Conservation (phyloP, 2,888 invertebrate genomes). For the Drosophila ezoana region DNA sequence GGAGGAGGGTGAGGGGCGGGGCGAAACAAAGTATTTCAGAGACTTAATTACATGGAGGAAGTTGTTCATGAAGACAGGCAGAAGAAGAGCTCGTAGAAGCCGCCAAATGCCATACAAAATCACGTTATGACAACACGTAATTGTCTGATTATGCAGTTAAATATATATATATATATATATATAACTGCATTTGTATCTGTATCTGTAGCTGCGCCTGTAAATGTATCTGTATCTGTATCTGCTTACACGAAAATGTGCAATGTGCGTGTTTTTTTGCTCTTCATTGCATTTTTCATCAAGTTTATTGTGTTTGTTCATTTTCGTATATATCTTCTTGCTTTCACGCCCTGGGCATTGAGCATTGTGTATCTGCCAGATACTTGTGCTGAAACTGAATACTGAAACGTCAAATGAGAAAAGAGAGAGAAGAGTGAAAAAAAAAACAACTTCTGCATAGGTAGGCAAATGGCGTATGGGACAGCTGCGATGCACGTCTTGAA, state of each 20-base stretch:
- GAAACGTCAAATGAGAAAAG: slow-evolving; percentile 9
- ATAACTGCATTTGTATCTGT: slow-evolving; percentile 4
- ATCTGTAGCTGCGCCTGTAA: slow-evolving; percentile 2
- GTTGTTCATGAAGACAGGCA: neutral
- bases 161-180: slow-evolving; percentile 11
- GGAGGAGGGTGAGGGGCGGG: neutral
- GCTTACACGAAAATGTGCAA: slow-evolving; percentile 54
- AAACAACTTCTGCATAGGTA: slow-evolving; percentile 69
- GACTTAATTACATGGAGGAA: neutral
- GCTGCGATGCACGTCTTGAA: slow-evolving; percentile 52
- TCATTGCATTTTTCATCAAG: slow-evolving; percentile 42
- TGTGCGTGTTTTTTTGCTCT: slow-evolving; percentile 45
- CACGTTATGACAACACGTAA: slow-evolving; percentile 44
- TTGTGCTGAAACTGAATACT: slow-evolving; percentile 56
- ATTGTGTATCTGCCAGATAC: slow-evolving; percentile 36
- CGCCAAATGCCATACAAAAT: slow-evolving; percentile 22
- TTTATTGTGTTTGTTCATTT: slow-evolving; percentile 33
- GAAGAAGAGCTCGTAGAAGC: neutral
- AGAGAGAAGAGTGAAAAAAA: neutral
- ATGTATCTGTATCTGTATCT: slow-evolving; percentile 24
- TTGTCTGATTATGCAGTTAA: slow-evolving; percentile 58
- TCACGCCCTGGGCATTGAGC: slow-evolving; percentile 34
- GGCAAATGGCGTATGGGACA: slow-evolving; percentile 66
- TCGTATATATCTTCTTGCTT: slow-evolving; percentile 22
- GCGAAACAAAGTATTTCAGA: slow-evolving; percentile 3